Evolutionary conservation across 2,888 invertebrate species (phyloP), one percentile per base, ranked within the genome.

Genomic region (Andrena dorsata): DNA sequence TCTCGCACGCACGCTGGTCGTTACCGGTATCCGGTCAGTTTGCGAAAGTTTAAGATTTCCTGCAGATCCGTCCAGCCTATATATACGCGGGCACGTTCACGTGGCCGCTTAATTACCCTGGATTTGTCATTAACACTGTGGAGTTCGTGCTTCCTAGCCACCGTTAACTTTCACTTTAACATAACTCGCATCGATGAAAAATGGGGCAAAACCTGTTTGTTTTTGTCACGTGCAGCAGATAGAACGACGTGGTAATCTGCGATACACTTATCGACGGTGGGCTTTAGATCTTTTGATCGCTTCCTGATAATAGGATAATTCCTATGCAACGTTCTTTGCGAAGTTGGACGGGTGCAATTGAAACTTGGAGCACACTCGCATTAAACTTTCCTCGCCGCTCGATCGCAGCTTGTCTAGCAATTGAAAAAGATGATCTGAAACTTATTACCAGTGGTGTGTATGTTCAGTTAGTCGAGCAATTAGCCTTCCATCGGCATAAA

Each of bases 31-130:
- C 87, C 87, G 89, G 82, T 85, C 83, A 76, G 63, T 51, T 53
- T 53, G 89, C 89, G 88, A 89, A 87, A 88, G 88, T 84, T 84
- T 69, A 13, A 23, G 71, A 75, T 82, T 85, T 88, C 89, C 88
- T 85, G 80, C 75, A 56, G 68, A 71, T 76, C 84, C 72, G 53
- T 30, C 64, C 51, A 56, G 58, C 63, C 35, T 20, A 20, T 53
- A 51, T 26, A 23, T n/a, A n/a, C 28, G 7, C 23, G 8, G n/a
- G 56, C 63, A 49, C 64, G 66, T 69, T 76, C 64, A 28, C 53
- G 56, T 64, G 61, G 77, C 53, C 51, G 76, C 32, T 76, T 86
- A 88, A 87, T 87, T 88, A 28, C 49, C 72, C 51, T 28, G 69
- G 58, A 75, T 80, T 86, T 61, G 66, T 82, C 77, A 78, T 85